A percentile compares a stretch with the other conserved stretches of the same genome.
These are phyloP conservation scores for Rhopalosiphum maidis DNA, from an alignment of 1,140 invertebrate genomes.

Conservation along the genomic window DNA sequence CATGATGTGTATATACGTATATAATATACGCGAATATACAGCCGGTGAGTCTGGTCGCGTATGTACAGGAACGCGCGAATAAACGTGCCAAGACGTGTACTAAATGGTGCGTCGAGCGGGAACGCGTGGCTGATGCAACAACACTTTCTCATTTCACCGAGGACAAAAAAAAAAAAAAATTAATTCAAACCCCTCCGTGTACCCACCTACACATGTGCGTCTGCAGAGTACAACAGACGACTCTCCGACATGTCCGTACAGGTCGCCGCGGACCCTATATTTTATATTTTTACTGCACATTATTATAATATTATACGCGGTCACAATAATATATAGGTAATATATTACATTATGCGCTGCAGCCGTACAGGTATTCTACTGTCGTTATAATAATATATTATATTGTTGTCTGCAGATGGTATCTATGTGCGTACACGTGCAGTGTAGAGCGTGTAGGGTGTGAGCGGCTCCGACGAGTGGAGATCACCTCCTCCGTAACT, in stretches of 20 bases:
- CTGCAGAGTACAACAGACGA: background rate
- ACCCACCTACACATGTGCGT: background rate
- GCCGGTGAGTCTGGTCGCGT: background rate
- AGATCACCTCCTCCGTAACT: background rate
- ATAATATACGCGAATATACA: background rate
- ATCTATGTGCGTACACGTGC: background rate
- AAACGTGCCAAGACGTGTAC: background rate
- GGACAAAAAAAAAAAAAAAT: background rate
- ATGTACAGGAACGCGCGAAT: background rate
- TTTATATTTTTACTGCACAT: background rate
- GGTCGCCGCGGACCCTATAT: background rate
- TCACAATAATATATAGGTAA: background rate
- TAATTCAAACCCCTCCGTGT: background rate
- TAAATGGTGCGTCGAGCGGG: background rate
- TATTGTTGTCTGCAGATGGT: conserved; percentile 9
- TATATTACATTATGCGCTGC: background rate
- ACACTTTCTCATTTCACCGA: conserved; percentile 30
- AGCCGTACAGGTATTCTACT: background rate
- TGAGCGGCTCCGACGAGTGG: background rate
- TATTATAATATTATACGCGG: background rate
- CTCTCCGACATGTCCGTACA: background rate
- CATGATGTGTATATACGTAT: no score
- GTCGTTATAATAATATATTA: background rate
- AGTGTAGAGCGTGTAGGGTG: background rate
- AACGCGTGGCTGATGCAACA: conserved; percentile 10